Evolutionary conservation across 2,113 vertebrate genomes (phyloP).

Genomic region (Aegithalos caudatus): DNA sequence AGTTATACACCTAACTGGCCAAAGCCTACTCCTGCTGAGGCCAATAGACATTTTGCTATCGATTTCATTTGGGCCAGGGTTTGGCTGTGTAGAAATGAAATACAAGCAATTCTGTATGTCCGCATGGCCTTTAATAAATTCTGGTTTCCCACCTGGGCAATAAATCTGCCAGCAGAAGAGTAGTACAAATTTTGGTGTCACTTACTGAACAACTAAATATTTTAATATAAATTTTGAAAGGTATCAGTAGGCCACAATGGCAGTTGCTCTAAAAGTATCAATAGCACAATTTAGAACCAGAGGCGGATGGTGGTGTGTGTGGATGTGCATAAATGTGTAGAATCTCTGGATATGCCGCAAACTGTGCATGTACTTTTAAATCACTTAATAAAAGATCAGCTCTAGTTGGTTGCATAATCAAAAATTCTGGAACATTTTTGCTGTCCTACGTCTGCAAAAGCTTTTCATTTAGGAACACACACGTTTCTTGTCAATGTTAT

Average conservation of each 20-base stretch:
- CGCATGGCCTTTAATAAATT: not conserved
- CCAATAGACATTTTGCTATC: slow-evolving; percentile 14
- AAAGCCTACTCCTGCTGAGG: slow-evolving; percentile 1
- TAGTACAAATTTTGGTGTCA: not conserved
- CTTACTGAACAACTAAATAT: not conserved
- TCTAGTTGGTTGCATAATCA: slow-evolving; percentile 16
- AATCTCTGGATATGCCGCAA: not conserved
- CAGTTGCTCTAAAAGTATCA: not conserved
- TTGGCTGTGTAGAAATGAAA: not conserved
- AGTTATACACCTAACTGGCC: slow-evolving; percentile 28
- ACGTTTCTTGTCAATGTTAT: slow-evolving; percentile 68
- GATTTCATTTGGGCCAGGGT: slow-evolving; percentile 1
- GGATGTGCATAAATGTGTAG: not conserved
- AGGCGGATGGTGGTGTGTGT: not conserved
- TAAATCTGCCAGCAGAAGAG: slow-evolving; percentile 54
- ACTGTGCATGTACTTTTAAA: not conserved
- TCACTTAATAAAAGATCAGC: not conserved
- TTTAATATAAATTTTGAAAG: not conserved
- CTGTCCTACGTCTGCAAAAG: slow-evolving; percentile 11
- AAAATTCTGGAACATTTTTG: slow-evolving; percentile 37
- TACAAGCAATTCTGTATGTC: not conserved
- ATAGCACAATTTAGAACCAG: not conserved
- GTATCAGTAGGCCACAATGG: not conserved
- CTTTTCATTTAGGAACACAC: slow-evolving; percentile 67
- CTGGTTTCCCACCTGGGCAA: not conserved